phyloP scores from a whole-genome alignment of 2,797 vertebrate species.

The Ataeniobius toweri region DNA sequence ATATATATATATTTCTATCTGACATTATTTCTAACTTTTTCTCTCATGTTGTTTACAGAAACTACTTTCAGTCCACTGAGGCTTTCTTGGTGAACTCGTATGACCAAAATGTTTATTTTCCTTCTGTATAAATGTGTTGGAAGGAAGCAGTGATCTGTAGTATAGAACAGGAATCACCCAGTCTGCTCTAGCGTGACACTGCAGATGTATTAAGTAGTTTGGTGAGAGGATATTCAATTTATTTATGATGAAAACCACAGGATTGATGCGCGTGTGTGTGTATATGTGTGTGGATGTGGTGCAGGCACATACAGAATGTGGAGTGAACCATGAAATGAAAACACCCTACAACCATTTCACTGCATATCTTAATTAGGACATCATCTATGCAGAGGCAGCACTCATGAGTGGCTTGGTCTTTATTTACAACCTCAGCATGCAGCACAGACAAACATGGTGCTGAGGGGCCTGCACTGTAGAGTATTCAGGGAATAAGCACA shows the following conservation, averaged over 20 bases:
- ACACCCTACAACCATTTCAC: slow-evolving; percentile 74
- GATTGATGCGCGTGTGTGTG: slow-evolving; percentile 38
- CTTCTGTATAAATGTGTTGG: slow-evolving; percentile 40
- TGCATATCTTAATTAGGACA: slow-evolving; percentile 77
- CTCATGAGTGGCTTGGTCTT: slow-evolving; percentile 65
- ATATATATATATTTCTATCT: neutral
- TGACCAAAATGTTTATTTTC: slow-evolving; percentile 52
- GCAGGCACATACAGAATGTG: slow-evolving; percentile 60
- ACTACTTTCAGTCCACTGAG: neutral
- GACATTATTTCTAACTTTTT: neutral
- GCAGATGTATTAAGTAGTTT: slow-evolving; percentile 72
- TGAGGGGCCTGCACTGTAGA: slow-evolving; percentile 31
- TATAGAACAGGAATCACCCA: slow-evolving; percentile 38
- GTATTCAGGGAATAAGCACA: slow-evolving; percentile 33
- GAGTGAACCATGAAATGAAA: slow-evolving; percentile 77
- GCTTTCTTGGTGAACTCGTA: slow-evolving; percentile 21
- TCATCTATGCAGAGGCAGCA: slow-evolving; percentile 63
- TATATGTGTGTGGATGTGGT: slow-evolving; percentile 39
- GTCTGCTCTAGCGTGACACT: slow-evolving; percentile 55
- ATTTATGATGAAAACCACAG: slow-evolving; percentile 78
- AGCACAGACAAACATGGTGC: slow-evolving; percentile 50
- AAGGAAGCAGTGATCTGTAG: slow-evolving; percentile 36
- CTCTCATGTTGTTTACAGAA: neutral
- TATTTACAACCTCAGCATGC: slow-evolving; percentile 67
- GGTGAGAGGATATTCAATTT: slow-evolving; percentile 77